Evolutionary conservation across 92 coral and sea anemone species (phyloP), one percentile per base, ranked within the genome.

Genomic region (Actinostola sp.): DNA sequence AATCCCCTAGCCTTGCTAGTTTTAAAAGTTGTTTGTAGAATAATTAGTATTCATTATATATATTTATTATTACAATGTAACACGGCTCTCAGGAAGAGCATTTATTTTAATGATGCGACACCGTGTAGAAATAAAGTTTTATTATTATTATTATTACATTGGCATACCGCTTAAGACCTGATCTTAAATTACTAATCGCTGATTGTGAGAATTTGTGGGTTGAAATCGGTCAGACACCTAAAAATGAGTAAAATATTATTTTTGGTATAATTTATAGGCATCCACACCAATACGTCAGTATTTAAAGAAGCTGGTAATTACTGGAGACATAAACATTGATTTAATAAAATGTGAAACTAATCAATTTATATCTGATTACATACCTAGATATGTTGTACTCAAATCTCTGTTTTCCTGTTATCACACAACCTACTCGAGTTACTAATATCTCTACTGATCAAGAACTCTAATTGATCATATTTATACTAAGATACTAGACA

Each of bases 341-440:
- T n/a, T n/a, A n/a, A n/a, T n/a, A n/a, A n/a, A n/a, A n/a, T n/a
- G n/a, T n/a, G n/a, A n/a, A n/a, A n/a, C 55, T n/a, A 34, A 73
- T 45, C 70, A 61, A 17, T 55, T 54, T 1, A 73, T 66, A 9
- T 19, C 38, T 2, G 41, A 43, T n/a, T n/a, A n/a, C n/a, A 26
- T 73, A 73, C 44, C n/a, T 73, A 4, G 79, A 73, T 29, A 73
- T 73, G 79, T 20, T 73, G 17, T 73, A 60, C 25, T 20, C 41
- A 14, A 60, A 60, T 42, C 2, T 13, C 33, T 39, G 35, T 25
- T 26, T 60, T 39, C 79, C 79, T 15, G 27, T 60, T 10, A 73
- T 73, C 23, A 60, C 79, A 2, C 32, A 73, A 41, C 69, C 79
- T 3, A 73, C 79, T 17, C 30, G 69, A 0, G 30, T 73, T n/a